These are phyloP conservation scores for Aplodontia rufa DNA, from an alignment of 2,113 vertebrate species.

Conservation along the genomic window DNA sequence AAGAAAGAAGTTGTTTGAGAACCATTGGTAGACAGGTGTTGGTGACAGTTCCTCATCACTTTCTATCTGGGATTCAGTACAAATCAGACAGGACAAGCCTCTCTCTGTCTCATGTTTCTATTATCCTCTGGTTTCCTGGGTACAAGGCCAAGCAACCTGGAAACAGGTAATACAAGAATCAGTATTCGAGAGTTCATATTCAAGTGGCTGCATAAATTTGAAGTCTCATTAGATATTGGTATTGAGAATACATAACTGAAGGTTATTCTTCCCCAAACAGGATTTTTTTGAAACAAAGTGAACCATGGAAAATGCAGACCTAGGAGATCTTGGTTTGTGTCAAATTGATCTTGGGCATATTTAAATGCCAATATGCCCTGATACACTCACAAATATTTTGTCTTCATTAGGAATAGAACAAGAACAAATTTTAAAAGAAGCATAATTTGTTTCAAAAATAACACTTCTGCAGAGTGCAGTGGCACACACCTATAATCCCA, in stretches of 20 bases:
- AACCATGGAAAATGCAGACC: not conserved
- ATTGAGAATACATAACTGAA: not conserved
- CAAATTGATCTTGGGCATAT: not conserved
- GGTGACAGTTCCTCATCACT: not conserved
- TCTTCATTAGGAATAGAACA: not conserved
- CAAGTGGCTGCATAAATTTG: not conserved
- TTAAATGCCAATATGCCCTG: not conserved
- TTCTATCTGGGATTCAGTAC: not conserved
- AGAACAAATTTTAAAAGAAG: not conserved
- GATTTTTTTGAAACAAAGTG: not conserved
- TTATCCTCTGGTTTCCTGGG: not conserved
- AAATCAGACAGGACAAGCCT: not conserved
- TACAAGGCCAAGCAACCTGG: not conserved
- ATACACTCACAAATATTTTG: not conserved
- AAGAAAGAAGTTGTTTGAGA: not conserved
- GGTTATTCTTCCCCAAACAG: not conserved
- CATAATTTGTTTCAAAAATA: not conserved
- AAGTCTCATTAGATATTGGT: not conserved
- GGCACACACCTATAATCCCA: no score
- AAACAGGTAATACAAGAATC: not conserved
- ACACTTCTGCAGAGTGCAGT: no score
- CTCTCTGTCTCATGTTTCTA: not conserved
- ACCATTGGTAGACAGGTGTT: not conserved
- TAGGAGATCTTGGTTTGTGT: not conserved
- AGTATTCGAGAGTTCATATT: rapidly evolving